Evolutionary conservation across 2,888 invertebrate species (phyloP).

Genomic region (Tenthredo livida): DNA sequence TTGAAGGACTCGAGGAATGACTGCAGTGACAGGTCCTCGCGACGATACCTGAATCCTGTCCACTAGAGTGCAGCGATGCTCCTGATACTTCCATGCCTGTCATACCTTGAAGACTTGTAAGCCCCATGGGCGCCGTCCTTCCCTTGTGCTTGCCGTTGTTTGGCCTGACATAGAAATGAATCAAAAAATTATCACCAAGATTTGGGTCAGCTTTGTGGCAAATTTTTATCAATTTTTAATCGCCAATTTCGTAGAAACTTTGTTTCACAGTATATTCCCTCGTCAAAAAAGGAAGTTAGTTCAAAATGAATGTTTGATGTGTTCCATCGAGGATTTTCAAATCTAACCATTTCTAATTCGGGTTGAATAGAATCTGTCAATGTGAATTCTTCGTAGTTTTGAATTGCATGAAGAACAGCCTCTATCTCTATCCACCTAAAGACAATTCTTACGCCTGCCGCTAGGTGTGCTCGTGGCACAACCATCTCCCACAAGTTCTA

Average conservation of each 20-base stretch:
- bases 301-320: not conserved
- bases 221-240: not conserved
- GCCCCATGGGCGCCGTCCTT: slow-evolving; percentile 52
- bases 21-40: slow-evolving; percentile 83
- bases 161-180: not conserved
- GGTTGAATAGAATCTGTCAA: not conserved
- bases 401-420: not conserved
- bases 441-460: no score
- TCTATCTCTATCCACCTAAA: not conserved
- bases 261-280: not conserved
- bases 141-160: slow-evolving; percentile 56
- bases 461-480: not conserved
- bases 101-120: slow-evolving; percentile 66
- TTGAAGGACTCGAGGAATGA: slow-evolving; percentile 84
- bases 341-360: not conserved
- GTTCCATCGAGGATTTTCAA: not conserved
- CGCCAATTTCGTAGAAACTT: not conserved
- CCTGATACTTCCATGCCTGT: slow-evolving; percentile 85
- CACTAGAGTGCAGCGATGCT: slow-evolving; percentile 90
- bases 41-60: slow-evolving; percentile 90
- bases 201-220: not conserved
- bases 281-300: not conserved
- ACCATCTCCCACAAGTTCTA: not conserved
- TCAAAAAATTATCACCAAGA: not conserved
- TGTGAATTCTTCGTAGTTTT: not conserved